A percentile compares a stretch with the other conserved stretches of the same genome.
Conservation (phyloP, 2,888 invertebrate species). For the Eupelmus urozonus region DNA sequence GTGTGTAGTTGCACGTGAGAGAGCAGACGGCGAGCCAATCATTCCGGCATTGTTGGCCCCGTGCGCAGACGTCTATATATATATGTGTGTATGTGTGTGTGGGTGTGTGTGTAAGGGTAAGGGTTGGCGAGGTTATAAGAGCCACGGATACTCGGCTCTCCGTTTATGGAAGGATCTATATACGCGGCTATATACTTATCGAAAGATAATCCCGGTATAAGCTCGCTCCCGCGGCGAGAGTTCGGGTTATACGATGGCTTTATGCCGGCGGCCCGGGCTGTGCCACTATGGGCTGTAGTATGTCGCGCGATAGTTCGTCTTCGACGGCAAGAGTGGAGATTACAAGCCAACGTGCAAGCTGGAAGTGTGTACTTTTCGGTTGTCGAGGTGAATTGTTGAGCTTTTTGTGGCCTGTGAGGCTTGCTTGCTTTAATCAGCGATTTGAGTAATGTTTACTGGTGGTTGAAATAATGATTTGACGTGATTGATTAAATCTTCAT, state of each 20-base stretch:
- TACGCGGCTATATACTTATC: constrained; percentile 6
- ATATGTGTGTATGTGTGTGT: background rate
- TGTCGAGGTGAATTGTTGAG: too few species aligned
- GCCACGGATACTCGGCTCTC: constrained; percentile 21
- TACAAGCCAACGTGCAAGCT: too few species aligned
- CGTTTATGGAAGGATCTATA: constrained; percentile 15
- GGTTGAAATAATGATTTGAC: too few species aligned
- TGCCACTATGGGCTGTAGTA: constrained; percentile 6
- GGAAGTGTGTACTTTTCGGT: too few species aligned
- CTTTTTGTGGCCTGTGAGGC: too few species aligned
- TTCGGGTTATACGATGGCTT: constrained; percentile 48
- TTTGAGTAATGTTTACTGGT: too few species aligned
- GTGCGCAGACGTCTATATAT: background rate
- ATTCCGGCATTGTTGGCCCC: constrained; percentile 70
- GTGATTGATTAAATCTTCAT: too few species aligned
- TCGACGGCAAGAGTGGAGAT: too few species aligned
- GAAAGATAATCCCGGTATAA: background rate
- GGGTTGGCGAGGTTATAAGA: constrained; percentile 19
- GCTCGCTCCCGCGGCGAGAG: constrained; percentile 5
- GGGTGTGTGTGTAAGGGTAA: background rate
- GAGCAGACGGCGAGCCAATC: constrained; percentile 71
- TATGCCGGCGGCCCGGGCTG: constrained; percentile 19
- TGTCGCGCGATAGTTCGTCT: background rate
- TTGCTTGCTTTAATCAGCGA: too few species aligned
- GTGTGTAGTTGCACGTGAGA: constrained; percentile 56